Evolutionary conservation across 2,113 vertebrate species (phyloP), one percentile per base, ranked within the genome.

Genomic region (Amphiprion percula): DNA sequence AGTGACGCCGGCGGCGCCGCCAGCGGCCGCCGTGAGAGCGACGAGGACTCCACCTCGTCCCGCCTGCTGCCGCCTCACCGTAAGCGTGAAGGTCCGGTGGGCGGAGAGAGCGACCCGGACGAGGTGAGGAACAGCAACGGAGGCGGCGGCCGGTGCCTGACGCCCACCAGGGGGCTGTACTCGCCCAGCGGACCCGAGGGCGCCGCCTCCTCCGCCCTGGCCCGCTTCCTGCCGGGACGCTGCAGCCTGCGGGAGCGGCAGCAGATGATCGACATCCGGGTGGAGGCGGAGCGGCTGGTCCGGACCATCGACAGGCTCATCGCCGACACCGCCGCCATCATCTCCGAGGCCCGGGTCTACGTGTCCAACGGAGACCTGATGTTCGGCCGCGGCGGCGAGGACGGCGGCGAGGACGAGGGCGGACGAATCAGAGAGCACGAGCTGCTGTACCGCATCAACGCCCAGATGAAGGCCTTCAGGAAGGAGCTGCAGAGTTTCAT

Each of bases 401-500:
- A 97, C 19, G 97, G 96, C 9, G 96, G 95, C 0, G 97, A 97
- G 23, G 96, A 96, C 7, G 97, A 92, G 7, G 94, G 96, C 54
- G 95, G 97, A 90, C 93, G 97, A 55, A 96, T 97, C 91, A 95
- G 97, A 0, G 98, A 99, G 77, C 97, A 97, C 0, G 97, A 99
- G 94, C 95, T 99, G 69, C 96, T 99, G 21, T 97, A 98, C 89
- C 96, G 97, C 74, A 99, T 99, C 87, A 98, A 98, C 0, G 96
- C 97, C 9, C 97, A 99, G 94, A 98, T 99, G 98, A 99, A 99
- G 92, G 95, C 97, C 50, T 99, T 99, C 92, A 93, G 97, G 82
- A 97, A 98, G 89, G 98, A 99, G 89, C 96, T 99, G 81, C 97
- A 99, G 90, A 93, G 95, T 76, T 99, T 99, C 85, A 98, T 99